These are phyloP conservation scores for Drosophila parthenogenetica DNA, from an alignment of 2,888 invertebrate species.

Conservation along the genomic window DNA sequence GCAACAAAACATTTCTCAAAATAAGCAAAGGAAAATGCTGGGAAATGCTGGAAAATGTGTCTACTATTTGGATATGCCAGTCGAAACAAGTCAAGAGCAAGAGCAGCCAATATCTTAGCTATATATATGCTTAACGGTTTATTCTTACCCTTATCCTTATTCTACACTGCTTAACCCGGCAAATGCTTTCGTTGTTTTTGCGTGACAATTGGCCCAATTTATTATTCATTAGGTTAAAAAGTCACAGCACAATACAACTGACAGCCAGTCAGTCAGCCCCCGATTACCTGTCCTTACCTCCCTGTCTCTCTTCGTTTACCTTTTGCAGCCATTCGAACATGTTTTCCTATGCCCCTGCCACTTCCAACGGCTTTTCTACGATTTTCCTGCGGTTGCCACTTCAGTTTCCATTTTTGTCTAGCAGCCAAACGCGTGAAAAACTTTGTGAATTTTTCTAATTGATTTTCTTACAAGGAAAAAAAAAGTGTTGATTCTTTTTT, in stretches of 20 bases:
- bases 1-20: neutral
- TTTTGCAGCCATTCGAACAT: slow-evolving; percentile 59
- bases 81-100: slow-evolving; percentile 4
- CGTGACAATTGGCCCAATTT: slow-evolving; percentile 83
- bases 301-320: slow-evolving; percentile 29
- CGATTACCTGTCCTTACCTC: neutral
- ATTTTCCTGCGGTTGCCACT: neutral
- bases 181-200: slow-evolving; percentile 60
- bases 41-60: slow-evolving; percentile 64
- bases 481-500: slow-evolving; percentile 40
- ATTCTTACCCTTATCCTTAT: slow-evolving; percentile 39
- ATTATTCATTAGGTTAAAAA: slow-evolving; percentile 83
- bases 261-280: slow-evolving; percentile 72
- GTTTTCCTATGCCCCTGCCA: neutral
- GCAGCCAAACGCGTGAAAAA: slow-evolving; percentile 39
- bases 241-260: slow-evolving; percentile 78
- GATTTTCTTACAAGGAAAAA: slow-evolving; percentile 43
- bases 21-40: too few relatives aligned
- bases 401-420: slow-evolving; percentile 4
- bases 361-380: neutral
- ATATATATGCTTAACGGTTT: slow-evolving; percentile 25
- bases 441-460: slow-evolving; percentile 65
- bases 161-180: slow-evolving; percentile 11
- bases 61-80: slow-evolving; percentile 72
- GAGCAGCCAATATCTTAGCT: slow-evolving; percentile 7